Evolutionary conservation across 1,140 invertebrate genomes (phyloP).

Genomic region (Cotesia typhae): DNA sequence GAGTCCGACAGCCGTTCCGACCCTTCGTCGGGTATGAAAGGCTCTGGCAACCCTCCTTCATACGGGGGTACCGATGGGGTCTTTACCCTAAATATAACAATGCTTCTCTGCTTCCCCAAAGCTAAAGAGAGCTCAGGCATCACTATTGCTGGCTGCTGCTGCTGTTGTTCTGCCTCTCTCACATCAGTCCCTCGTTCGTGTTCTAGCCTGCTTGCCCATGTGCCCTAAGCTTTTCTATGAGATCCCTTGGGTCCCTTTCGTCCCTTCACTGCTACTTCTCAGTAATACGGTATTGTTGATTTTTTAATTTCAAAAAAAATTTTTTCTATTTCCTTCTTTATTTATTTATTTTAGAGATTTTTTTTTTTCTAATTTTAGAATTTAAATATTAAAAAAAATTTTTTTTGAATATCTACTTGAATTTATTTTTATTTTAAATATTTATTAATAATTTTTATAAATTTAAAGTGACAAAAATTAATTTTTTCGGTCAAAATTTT

Average conservation of each 20-base stretch:
- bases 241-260: constrained; percentile 18
- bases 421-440: too few relatives aligned
- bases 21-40: constrained; percentile 49
- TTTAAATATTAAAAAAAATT: too few relatives aligned
- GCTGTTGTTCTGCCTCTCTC: constrained; percentile 6
- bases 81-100: constrained; percentile 46
- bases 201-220: neutral
- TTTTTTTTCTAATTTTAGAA: neutral
- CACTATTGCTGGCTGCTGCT: neutral
- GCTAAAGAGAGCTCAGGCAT: neutral
- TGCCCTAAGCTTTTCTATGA: constrained; percentile 24
- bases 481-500: too few relatives aligned
- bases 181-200: too few relatives aligned
- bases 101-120: constrained; percentile 32
- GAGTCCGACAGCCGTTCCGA: constrained; percentile 43
- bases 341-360: neutral
- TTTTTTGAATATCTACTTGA: too few relatives aligned
- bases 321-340: neutral
- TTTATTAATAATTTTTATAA: too few relatives aligned
- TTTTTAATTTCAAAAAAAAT: neutral
- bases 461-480: too few relatives aligned
- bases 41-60: constrained; percentile 49
- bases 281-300: constrained; percentile 4
- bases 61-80: constrained; percentile 39
- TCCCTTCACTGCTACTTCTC: constrained; percentile 29